These are phyloP conservation scores for Heliconius nattereri DNA, from an alignment of 1,140 invertebrate species.

Conservation along the genomic window DNA sequence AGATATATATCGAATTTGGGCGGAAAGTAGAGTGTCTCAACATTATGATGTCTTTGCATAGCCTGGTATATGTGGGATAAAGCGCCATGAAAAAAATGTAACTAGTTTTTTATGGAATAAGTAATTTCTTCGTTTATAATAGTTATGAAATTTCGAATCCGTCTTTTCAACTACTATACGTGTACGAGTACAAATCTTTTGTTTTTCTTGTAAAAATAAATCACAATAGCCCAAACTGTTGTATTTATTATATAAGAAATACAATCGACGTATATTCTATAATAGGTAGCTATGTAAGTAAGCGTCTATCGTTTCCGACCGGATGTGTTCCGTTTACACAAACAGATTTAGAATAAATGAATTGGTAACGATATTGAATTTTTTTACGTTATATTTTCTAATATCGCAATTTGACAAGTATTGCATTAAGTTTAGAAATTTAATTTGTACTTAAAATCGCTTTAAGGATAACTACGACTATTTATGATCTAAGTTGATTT, in stretches of 20 bases:
- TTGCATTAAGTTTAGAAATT: not conserved
- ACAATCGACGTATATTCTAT: not conserved
- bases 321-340: slow-evolving; percentile 17
- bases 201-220: slow-evolving; percentile 1
- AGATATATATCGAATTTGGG: too few species aligned
- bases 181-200: not conserved
- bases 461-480: not conserved
- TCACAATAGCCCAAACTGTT: slow-evolving; percentile 5
- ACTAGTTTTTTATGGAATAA: too few species aligned
- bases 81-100: too few species aligned
- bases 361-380: slow-evolving; percentile 3
- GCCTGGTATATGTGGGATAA: too few species aligned
- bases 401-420: slow-evolving; percentile 1
- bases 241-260: slow-evolving; percentile 9
- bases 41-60: too few species aligned
- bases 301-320: slow-evolving; percentile 4
- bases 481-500: too few species aligned
- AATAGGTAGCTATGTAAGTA: not conserved
- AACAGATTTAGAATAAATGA: slow-evolving; percentile 1
- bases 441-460: not conserved
- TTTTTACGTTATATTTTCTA: slow-evolving; percentile 5
- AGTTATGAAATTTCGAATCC: not conserved
- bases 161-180: not conserved
- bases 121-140: not conserved
- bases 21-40: too few species aligned